Evolutionary conservation across 2,888 invertebrate genomes (phyloP), one percentile per base, ranked within the genome.

Genomic region (Axea sp.): DNA sequence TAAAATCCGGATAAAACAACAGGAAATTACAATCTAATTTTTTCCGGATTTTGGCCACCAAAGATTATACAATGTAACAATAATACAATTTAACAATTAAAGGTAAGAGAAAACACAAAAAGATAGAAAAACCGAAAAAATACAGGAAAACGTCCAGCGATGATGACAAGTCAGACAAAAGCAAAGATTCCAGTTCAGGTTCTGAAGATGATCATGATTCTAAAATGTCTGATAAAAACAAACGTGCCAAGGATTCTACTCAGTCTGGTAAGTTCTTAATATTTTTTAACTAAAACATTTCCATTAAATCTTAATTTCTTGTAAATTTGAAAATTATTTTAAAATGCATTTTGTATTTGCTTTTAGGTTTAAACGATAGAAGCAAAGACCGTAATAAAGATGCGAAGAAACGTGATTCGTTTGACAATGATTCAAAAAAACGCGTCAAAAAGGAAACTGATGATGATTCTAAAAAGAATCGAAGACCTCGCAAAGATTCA

Each of bases 121-220:
- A 82, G 57, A 45, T 76, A 12, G 86, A 87, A 1, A 87, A 84
- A 64, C 47, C 82, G 0, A 80, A 84, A 37, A 87, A 84, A 59
- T 82, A 84, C 1, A 82, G 84, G 30, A 87, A 86, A 60, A 67
- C 81, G 7, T 87, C 87, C 1, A 86, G 84, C n/a, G 88, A 90
- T 73, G 91, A 91, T 31, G 89, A 89, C 15, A 90, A 90, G 79
- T 87, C 89, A 0, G 88, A 84, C 28, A 83, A 82, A 60, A 91
- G 91, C 80, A 90, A 90, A 83, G 86, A 86, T 14, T 87, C 89
- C 4, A 91, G 91, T 80, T 88, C 90, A 3, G 90, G 89, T 51
- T 90, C 91, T 1, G 92, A 92, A 78, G 90, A 89, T 1, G 92
- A 92, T 78, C 90, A 89, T n/a, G 86, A 85, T 3, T 80, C 80